Conservation (phyloP, 2,113 vertebrate genomes). For the Bungarus multicinctus region DNA sequence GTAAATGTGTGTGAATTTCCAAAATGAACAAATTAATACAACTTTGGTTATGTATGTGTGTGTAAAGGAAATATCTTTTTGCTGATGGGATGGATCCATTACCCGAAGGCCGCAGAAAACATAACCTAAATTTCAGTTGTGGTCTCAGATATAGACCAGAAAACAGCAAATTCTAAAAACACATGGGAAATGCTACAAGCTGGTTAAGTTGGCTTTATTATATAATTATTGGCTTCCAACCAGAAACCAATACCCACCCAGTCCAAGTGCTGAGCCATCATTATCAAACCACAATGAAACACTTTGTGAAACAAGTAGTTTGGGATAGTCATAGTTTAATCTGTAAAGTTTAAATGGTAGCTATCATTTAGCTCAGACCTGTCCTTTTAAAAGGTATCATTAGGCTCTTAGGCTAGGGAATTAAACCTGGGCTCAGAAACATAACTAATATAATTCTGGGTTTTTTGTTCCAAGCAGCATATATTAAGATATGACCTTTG, state of each 20-base stretch:
- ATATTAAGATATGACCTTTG: background rate
- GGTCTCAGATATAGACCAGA: background rate
- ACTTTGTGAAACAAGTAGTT: background rate
- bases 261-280: conserved; percentile 6
- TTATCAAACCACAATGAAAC: conserved; percentile 1
- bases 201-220: conserved; percentile 3
- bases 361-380: background rate
- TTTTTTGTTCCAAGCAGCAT: background rate
- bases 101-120: background rate
- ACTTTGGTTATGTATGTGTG: background rate
- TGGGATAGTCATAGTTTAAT: background rate
- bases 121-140: conserved; percentile 1
- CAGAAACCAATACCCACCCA: conserved; percentile 13
- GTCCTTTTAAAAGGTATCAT: background rate
- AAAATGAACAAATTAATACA: conserved; percentile 5
- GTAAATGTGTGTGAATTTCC: background rate
- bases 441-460: background rate
- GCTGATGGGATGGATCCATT: background rate
- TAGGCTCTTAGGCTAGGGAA: background rate
- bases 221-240: background rate
- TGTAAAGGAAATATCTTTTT: conserved; percentile 6
- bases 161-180: background rate
- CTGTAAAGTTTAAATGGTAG: background rate
- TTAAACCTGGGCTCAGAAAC: background rate
- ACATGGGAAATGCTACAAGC: background rate